These are phyloP conservation scores for Sinocyclocheilus grahami DNA, from an alignment of 2,113 vertebrate genomes.

Conservation along the genomic window DNA sequence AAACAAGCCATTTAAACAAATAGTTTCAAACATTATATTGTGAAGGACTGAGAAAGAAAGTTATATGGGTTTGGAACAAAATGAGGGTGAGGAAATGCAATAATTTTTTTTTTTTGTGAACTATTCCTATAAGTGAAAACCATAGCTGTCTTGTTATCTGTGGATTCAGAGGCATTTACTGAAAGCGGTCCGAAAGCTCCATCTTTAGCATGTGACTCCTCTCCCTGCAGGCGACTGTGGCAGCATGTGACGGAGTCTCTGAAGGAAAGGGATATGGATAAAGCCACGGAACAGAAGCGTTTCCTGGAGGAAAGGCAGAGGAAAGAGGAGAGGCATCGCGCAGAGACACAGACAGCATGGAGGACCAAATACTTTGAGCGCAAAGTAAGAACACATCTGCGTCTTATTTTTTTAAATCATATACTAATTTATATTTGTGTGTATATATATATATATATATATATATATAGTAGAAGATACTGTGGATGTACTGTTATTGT, in stretches of 20 bases:
- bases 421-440: background rate
- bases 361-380: conserved; percentile 89
- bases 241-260: conserved; percentile 89
- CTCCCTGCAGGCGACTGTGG: conserved; percentile 84
- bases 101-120: background rate
- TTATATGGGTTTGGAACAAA: background rate
- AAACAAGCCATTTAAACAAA: too few relatives aligned
- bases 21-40: background rate
- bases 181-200: background rate
- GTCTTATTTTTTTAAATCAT: background rate
- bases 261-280: conserved; percentile 89
- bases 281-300: conserved; percentile 93
- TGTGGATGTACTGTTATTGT: too few relatives aligned
- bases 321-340: conserved; percentile 87
- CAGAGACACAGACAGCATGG: conserved; percentile 87
- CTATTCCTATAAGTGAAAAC: background rate
- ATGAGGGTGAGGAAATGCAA: background rate
- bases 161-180: background rate
- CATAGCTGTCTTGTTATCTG: background rate
- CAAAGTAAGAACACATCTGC: conserved; percentile 77
- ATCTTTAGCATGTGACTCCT: background rate
- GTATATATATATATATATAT: too few relatives aligned
- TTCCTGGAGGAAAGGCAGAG: conserved; percentile 91
- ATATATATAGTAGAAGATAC: too few relatives aligned
- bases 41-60: background rate